Conservation (phyloP, 2,113 vertebrate genomes). For the Lepus europaeus region DNA sequence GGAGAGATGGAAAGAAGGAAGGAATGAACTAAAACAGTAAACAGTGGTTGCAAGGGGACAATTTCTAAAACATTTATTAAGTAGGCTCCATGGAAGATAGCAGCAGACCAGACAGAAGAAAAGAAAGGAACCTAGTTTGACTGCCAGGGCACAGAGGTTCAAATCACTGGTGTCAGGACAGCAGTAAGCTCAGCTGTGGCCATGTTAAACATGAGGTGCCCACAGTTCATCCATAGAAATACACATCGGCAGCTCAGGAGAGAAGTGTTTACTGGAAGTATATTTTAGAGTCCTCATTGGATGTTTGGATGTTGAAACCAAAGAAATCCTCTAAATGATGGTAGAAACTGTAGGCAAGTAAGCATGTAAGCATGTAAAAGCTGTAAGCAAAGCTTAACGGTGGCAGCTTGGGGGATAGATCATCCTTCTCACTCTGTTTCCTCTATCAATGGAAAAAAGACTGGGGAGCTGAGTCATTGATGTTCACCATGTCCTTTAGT, state of each 20-base stretch:
- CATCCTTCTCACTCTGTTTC: background rate
- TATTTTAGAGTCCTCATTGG: background rate
- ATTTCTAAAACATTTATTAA: background rate
- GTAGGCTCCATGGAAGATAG: background rate
- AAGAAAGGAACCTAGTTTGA: background rate
- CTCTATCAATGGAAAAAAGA: constrained; percentile 2
- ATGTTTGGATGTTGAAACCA: constrained; percentile 23
- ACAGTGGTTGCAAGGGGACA: background rate
- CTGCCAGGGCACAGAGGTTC: background rate
- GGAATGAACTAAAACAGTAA: background rate
- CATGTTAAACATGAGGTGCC: background rate
- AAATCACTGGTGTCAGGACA: background rate
- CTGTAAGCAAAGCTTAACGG: background rate
- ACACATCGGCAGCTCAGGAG: background rate
- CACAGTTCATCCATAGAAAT: background rate
- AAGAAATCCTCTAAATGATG: background rate
- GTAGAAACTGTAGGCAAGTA: background rate
- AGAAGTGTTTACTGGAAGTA: background rate
- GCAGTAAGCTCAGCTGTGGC: background rate
- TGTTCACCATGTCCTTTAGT: background rate
- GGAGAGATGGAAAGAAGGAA: background rate
- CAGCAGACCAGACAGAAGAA: background rate
- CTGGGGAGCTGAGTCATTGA: background rate
- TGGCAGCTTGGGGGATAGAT: background rate
- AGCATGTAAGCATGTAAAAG: too few species aligned